Base-by-base conservation (phyloP, 2,888 invertebrate genomes). In the Acanthopleura granulata region DNA sequence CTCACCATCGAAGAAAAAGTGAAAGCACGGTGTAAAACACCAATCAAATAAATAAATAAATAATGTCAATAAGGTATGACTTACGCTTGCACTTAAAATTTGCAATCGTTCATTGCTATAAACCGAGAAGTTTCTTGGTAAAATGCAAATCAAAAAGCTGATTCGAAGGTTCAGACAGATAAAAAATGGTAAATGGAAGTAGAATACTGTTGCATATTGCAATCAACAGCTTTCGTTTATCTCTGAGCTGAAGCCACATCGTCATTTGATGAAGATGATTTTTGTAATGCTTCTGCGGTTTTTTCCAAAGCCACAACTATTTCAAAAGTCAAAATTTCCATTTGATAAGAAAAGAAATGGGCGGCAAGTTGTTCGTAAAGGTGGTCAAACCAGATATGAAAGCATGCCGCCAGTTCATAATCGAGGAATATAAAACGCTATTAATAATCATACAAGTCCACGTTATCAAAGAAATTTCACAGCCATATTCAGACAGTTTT, bases 361-460 rank as follows among this genome's bases (percentile, higher is more conserved):
- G 22, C 15, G 66, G 66, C 66, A 22, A 27, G 18, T 27, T 27
- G 27, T 27, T 66, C 57, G n/a, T 14, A n/a, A 27, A 22, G 66
- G 66, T 66, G 27, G 29, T 27, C 15, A 22, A 66, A 1, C 66
- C 22, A 27, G 15, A 25, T 27, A 22, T 66, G 22, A 66, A 66
- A 57, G 29, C 66, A 66, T 66, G 22, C 66, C 6, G 25, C 25
- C 22, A 66, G 66, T 66, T 66, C 22, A 66, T 66, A 66, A 66
- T 66, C 66, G 29, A 18, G 18, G 27, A 22, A 66, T 16, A 66
- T 66, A 27, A 66, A 66, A 66, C 29, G 66, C 29, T 27, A 66
- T 66, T 66, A 66, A 66, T 27, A 66, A 66, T 66, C 22, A 27
- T 66, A 66, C 22, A 22, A 27, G 3, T 66, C 29, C 16, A 66